Conservation (phyloP, 2,888 invertebrate genomes). For the Tholera decimalis region DNA sequence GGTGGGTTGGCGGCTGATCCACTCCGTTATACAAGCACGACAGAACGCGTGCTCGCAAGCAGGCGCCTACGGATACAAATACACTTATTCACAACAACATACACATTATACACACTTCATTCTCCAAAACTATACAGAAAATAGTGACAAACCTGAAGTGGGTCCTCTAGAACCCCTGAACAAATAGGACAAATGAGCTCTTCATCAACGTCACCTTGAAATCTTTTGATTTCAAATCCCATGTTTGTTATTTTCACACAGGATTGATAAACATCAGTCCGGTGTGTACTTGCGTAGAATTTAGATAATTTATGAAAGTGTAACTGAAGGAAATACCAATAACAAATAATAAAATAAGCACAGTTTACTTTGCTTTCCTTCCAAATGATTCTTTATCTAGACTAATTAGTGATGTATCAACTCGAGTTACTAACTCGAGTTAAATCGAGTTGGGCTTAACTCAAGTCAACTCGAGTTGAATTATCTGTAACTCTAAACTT, state of each 20-base stretch:
- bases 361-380: conserved; percentile 59
- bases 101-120: conserved; percentile 23
- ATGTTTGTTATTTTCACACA: conserved; percentile 89
- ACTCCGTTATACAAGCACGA: conserved; percentile 97
- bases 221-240: conserved; percentile 98
- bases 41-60: conserved; percentile 99
- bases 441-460: too few relatives aligned
- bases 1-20: conserved; percentile 98
- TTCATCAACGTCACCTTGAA: conserved; percentile 99
- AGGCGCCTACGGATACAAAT: conserved; percentile 93
- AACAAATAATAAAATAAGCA: conserved; percentile 67
- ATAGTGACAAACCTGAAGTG: conserved; percentile 95
- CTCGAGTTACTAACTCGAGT: too few relatives aligned
- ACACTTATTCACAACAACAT: conserved; percentile 26
- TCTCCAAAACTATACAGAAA: conserved; percentile 22
- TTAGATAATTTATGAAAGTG: conserved; percentile 61
- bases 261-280: conserved; percentile 74
- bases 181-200: conserved; percentile 99
- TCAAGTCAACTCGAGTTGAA: too few relatives aligned
- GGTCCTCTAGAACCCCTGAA: conserved; percentile 98
- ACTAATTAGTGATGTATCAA: too few relatives aligned
- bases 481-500: too few relatives aligned
- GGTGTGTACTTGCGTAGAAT: conserved; percentile 57
- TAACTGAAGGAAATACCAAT: conserved; percentile 72
- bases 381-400: conserved; percentile 40